Evolutionary conservation across 1,140 invertebrate genomes (phyloP).

Genomic region (Pogonus chalceus): DNA sequence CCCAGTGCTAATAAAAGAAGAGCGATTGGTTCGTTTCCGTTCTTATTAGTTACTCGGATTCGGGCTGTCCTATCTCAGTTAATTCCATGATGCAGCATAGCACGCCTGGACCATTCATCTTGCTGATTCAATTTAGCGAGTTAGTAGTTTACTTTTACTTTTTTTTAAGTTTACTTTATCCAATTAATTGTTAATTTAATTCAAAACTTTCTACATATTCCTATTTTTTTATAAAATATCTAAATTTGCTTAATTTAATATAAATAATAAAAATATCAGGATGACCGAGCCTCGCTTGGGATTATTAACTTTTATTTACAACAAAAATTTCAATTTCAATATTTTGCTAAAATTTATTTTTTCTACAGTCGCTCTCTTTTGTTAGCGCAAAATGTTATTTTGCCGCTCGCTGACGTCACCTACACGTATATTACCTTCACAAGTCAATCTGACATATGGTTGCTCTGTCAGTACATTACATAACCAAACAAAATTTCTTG

Average conservation of each 20-base stretch:
- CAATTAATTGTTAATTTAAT: neutral
- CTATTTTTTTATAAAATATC: too few species aligned
- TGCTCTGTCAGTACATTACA: too few species aligned
- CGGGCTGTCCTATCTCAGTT: neutral
- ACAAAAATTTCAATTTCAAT: neutral
- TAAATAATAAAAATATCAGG: too few species aligned
- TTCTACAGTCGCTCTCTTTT: too few species aligned
- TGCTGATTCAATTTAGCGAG: slow-evolving; percentile 2
- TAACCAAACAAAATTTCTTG: too few species aligned
- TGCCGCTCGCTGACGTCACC: too few species aligned
- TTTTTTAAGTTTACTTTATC: neutral
- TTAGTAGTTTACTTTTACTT: neutral
- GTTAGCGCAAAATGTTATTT: too few species aligned
- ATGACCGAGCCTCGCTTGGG: neutral
- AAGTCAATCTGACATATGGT: too few species aligned
- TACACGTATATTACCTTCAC: too few species aligned
- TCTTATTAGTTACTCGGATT: neutral
- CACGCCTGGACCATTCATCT: slow-evolving; percentile 1
- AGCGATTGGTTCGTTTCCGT: neutral
- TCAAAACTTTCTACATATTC: neutral
- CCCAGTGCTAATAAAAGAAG: slow-evolving; percentile 1
- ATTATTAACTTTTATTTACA: neutral
- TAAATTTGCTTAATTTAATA: too few species aligned
- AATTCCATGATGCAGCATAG: slow-evolving; percentile 1
- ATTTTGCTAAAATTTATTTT: too few species aligned